phyloP scores from a whole-genome alignment of 2,888 invertebrate species.

The Pemphredon lugubris region DNA sequence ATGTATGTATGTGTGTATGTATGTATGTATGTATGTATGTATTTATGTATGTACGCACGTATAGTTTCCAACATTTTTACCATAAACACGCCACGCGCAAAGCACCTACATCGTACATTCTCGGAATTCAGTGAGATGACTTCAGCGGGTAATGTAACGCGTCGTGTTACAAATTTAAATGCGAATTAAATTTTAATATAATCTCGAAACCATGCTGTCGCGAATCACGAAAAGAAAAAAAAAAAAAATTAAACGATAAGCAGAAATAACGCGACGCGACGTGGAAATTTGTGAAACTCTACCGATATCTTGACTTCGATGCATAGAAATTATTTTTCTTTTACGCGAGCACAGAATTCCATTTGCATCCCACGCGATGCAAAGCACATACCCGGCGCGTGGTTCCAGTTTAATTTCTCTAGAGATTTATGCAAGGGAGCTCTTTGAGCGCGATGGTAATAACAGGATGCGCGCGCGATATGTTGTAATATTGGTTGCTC shows the following conservation, averaged over 20 bases:
- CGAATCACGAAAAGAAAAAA: no score
- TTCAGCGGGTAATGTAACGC: no score
- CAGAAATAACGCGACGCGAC: neutral
- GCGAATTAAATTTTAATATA: no score
- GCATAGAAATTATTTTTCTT: constrained; percentile 38
- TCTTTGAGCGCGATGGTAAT: constrained; percentile 31
- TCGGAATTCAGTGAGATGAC: no score
- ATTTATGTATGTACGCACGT: no score
- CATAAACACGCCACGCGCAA: no score
- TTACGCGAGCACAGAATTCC: constrained; percentile 26
- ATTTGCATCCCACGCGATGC: constrained; percentile 18
- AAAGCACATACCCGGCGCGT: neutral
- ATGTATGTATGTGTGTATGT: no score
- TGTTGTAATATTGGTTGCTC: constrained; percentile 18
- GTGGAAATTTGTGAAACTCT: neutral
- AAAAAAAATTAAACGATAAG: neutral
- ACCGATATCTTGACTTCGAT: neutral
- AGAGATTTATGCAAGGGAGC: constrained; percentile 44
- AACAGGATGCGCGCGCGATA: constrained; percentile 23
- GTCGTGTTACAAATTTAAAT: no score
- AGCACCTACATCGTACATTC: no score
- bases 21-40: no score
- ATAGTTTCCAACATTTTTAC: no score
- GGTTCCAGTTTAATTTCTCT: constrained; percentile 47
- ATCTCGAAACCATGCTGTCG: no score